These are phyloP conservation scores for Necrosyrtes monachus DNA, from an alignment of 2,797 vertebrate genomes.

Conservation along the genomic window DNA sequence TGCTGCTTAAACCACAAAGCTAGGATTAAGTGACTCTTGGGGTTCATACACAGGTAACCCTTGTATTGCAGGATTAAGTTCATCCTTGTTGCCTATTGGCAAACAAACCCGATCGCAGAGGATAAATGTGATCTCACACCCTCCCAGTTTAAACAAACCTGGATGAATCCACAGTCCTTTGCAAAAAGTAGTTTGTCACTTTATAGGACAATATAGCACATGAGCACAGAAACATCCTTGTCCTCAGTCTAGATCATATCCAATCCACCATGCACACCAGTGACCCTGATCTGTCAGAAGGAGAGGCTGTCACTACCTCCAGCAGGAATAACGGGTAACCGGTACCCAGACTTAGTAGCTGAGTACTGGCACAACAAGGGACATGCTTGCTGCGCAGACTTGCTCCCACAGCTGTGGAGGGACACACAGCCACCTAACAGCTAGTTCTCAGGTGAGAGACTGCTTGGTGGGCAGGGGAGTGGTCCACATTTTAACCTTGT, in stretches of 20 bases:
- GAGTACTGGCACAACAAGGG: not conserved
- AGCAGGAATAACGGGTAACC: rapidly evolving
- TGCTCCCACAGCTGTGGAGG: not conserved
- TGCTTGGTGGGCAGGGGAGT: not conserved
- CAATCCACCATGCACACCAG: rapidly evolving
- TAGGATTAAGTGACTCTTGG: not conserved
- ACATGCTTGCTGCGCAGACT: too few relatives aligned
- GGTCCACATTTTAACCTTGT: not conserved
- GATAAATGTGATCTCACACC: not conserved
- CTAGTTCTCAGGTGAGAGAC: rapidly evolving
- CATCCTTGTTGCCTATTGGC: not conserved
- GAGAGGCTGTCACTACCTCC: not conserved
- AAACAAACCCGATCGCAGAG: not conserved
- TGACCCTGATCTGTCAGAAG: rapidly evolving
- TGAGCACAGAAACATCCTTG: rapidly evolving
- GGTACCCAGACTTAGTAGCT: not conserved
- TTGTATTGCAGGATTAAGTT: not conserved
- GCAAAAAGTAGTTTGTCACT: not conserved
- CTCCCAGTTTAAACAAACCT: not conserved
- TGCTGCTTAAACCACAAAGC: not conserved
- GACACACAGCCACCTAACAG: not conserved
- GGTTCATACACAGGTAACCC: too few relatives aligned
- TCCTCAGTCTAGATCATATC: rapidly evolving
- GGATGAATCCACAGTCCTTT: not conserved
- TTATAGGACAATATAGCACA: rapidly evolving